These are phyloP conservation scores for Spatulosminthurus flaviceps DNA, from an alignment of 2,888 invertebrate genomes.

Conservation along the genomic window DNA sequence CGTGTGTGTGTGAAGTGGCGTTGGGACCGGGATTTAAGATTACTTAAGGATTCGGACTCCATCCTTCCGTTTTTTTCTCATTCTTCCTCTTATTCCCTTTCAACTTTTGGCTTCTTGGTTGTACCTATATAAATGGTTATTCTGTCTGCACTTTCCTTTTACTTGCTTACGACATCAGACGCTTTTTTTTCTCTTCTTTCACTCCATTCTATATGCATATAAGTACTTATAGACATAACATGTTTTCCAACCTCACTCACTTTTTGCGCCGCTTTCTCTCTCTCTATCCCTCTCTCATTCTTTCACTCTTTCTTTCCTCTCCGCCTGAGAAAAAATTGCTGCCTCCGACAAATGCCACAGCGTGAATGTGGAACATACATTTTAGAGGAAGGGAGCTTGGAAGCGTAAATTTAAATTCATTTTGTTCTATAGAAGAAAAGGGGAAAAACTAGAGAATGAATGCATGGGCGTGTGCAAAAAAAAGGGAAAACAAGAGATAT, in stretches of 20 bases:
- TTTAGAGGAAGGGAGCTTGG: background rate
- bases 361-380: background rate
- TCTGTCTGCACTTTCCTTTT: conserved; percentile 7
- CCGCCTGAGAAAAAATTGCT: too few relatives aligned
- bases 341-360: too few relatives aligned
- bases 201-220: too few relatives aligned
- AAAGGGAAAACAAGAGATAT: conserved; percentile 6
- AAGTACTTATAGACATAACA: too few relatives aligned
- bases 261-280: too few relatives aligned
- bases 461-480: background rate
- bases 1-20: conserved; percentile 29
- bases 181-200: background rate
- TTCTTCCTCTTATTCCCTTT: background rate
- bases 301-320: too few relatives aligned
- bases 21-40: conserved; percentile 35
- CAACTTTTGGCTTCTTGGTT: conserved; percentile 7
- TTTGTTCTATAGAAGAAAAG: background rate
- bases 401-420: conserved; percentile 12
- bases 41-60: conserved; percentile 35
- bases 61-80: conserved; percentile 24
- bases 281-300: too few relatives aligned
- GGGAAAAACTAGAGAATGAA: background rate
- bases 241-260: too few relatives aligned
- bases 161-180: too few relatives aligned
- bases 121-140: background rate